These are phyloP conservation scores for Oncorhynchus mykiss DNA, from an alignment of 2,113 vertebrate genomes.

Conservation along the genomic window DNA sequence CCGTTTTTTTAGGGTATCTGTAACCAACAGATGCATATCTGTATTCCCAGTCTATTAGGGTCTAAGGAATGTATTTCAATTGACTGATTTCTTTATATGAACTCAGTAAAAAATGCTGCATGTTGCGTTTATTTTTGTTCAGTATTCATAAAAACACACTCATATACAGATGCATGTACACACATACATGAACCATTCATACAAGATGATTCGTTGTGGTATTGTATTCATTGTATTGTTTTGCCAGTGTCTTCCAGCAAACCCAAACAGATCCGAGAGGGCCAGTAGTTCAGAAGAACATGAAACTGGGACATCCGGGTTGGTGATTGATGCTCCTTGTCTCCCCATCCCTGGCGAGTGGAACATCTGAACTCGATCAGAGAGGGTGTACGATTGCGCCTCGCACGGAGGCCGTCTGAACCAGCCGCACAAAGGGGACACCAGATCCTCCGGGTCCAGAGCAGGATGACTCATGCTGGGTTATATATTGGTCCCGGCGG, in stretches of 20 bases:
- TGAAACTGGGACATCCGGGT: constrained; percentile 37
- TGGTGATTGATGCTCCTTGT: constrained; percentile 33
- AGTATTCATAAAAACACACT: background rate
- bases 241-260: background rate
- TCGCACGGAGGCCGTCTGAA: constrained; percentile 23
- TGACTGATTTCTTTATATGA: too few species aligned
- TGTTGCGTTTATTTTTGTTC: too few species aligned
- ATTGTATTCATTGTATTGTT: background rate
- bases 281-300: constrained; percentile 36
- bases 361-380: constrained; percentile 60
- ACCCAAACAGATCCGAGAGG: too few species aligned
- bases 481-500: constrained; percentile 59
- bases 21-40: too few species aligned
- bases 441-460: constrained; percentile 44
- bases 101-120: too few species aligned
- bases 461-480: constrained; percentile 52
- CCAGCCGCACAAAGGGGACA: constrained; percentile 29
- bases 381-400: constrained; percentile 1
- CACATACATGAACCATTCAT: background rate
- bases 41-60: too few species aligned
- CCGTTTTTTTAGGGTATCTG: too few species aligned
- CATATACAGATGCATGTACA: background rate
- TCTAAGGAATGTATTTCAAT: too few species aligned
- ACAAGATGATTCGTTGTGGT: background rate
- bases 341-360: constrained; percentile 35